Conservation (phyloP, 2,113 vertebrate genomes). For the Cyanoliseus patagonus region DNA sequence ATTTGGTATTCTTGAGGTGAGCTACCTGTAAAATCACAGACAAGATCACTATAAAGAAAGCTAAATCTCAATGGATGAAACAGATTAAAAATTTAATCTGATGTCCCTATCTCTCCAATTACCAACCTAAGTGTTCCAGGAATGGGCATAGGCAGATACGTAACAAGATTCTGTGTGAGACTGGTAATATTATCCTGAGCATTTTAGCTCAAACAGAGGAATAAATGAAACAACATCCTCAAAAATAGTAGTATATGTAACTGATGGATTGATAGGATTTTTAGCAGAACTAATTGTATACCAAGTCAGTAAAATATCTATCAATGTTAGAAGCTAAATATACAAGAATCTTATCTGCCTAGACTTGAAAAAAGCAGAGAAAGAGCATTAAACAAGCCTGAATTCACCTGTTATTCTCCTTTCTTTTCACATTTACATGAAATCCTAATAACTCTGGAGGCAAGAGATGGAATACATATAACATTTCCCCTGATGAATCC, state of each 20-base stretch:
- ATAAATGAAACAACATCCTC: not conserved
- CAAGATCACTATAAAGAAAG: not conserved
- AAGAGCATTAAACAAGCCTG: slow-evolving; percentile 10
- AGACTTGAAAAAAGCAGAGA: not conserved
- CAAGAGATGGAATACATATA: not conserved
- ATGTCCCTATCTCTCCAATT: not conserved
- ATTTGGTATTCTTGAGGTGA: not conserved
- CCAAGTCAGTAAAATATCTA: not conserved
- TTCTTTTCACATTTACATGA: not conserved
- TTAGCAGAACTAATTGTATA: slow-evolving; percentile 3
- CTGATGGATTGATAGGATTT: not conserved
- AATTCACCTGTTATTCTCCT: not conserved
- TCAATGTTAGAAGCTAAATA: slow-evolving; percentile 1
- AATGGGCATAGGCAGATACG: not conserved
- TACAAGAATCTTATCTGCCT: not conserved
- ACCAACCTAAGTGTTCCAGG: not conserved
- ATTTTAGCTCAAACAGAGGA: not conserved
- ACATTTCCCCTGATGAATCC: slow-evolving; percentile 1
- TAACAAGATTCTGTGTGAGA: not conserved
- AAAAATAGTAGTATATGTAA: not conserved
- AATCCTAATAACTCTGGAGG: not conserved
- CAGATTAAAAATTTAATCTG: not conserved
- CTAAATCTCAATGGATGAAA: not conserved
- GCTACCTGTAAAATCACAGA: not conserved
- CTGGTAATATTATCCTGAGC: not conserved